Evolutionary conservation across 2,113 vertebrate genomes (phyloP).

Genomic region (Morone chrysops): DNA sequence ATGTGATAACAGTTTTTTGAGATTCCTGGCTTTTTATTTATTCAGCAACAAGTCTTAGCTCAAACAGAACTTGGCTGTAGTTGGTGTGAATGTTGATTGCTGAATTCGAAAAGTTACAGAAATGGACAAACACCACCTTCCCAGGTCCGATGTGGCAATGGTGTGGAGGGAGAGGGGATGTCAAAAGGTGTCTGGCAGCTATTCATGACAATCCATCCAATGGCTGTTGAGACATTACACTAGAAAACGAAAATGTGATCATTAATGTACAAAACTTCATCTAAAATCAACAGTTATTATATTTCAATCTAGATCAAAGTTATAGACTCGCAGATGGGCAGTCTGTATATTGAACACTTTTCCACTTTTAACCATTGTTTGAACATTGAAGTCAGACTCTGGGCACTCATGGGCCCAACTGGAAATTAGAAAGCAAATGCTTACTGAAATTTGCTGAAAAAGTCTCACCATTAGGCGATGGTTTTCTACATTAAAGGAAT

Average conservation of each 20-base stretch:
- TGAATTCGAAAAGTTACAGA: too few species aligned
- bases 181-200: too few species aligned
- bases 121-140: too few species aligned
- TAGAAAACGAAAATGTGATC: neutral
- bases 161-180: too few species aligned
- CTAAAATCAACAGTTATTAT: neutral
- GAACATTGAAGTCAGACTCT: neutral
- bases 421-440: neutral
- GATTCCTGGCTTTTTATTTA: too few species aligned
- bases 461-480: neutral
- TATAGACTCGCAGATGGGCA: neutral
- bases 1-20: too few species aligned
- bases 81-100: neutral
- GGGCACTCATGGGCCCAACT: too few species aligned
- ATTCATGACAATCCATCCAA: too few species aligned
- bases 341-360: neutral
- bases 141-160: too few species aligned
- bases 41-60: neutral
- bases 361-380: neutral
- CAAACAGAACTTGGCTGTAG: neutral
- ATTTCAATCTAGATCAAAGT: neutral
- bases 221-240: too few species aligned
- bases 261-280: neutral
- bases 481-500: neutral
- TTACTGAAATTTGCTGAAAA: neutral